Percentiles rank a stretch among this genome's conserved stretches.
These are phyloP conservation scores for Chrysina gloriosa DNA, from an alignment of 2,888 invertebrate genomes.

Conservation along the genomic window DNA sequence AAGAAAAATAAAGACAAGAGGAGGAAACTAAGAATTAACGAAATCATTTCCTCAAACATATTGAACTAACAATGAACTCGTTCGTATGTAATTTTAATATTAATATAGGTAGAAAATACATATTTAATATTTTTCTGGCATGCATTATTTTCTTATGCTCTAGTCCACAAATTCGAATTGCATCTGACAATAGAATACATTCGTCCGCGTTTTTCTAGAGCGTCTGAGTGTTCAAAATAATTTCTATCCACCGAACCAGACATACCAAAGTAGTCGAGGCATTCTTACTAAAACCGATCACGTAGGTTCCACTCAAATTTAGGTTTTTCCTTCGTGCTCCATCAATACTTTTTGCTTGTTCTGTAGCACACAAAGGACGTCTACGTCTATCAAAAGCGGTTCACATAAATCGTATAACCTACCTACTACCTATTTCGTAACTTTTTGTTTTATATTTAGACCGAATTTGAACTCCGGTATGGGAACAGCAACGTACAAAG, in stretches of 20 bases:
- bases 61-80: too few species aligned
- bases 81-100: too few species aligned
- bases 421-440: conserved; percentile 28
- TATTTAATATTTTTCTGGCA: too few species aligned
- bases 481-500: conserved; percentile 2
- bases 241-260: conserved; percentile 23
- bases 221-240: conserved; percentile 29
- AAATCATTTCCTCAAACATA: too few species aligned
- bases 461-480: conserved; percentile 18
- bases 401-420: conserved; percentile 30
- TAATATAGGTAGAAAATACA: too few species aligned
- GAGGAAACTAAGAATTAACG: too few species aligned
- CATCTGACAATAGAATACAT: conserved; percentile 18
- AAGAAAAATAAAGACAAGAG: too few species aligned
- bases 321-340: conserved; percentile 5
- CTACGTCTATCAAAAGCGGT: conserved; percentile 28
- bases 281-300: conserved; percentile 28
- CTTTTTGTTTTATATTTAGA: conserved; percentile 37
- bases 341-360: conserved; percentile 14
- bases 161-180: not conserved
- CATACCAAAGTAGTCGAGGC: not conserved
- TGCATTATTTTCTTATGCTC: too few species aligned
- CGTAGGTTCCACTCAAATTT: conserved; percentile 27
- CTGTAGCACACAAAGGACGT: conserved; percentile 18
- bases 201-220: conserved; percentile 11